Conservation (phyloP, 35 echinoderm and acorn worm genomes). For the Lytechinus variegatus region DNA sequence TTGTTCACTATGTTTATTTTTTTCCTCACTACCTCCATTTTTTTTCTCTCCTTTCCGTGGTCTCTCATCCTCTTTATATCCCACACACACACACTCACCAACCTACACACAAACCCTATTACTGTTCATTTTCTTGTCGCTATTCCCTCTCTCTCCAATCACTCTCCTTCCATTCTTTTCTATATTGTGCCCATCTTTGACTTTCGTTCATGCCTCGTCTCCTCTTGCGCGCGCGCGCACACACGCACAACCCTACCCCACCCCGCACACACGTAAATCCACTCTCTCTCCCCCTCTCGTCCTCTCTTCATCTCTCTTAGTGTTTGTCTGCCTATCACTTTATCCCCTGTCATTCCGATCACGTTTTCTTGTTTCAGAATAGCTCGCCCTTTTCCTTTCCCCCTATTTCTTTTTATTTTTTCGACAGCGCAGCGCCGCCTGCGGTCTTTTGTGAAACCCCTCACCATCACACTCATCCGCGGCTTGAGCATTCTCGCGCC, state of each 20-base stretch:
- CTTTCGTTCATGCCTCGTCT: background rate
- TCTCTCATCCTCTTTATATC: no score
- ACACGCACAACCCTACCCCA: no score
- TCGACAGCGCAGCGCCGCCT: background rate
- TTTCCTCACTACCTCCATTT: no score
- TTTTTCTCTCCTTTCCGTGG: no score
- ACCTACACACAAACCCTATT: no score
- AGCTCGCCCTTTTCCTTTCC: background rate
- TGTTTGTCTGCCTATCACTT: no score
- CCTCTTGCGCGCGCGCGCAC: background rate
- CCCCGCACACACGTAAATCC: no score
- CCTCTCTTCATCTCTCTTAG: background rate
- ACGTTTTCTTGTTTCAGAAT: conserved; percentile 3
- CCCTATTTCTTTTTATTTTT: background rate
- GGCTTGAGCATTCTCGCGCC: background rate
- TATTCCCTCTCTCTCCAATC: no score
- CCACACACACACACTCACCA: no score
- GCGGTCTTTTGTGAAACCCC: background rate
- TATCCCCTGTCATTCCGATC: background rate
- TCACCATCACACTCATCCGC: background rate
- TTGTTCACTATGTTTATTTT: no score
- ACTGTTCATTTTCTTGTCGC: no score
- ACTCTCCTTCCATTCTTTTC: no score
- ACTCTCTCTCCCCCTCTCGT: background rate
- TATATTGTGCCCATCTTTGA: background rate